Percentiles rank a stretch among this genome's conserved stretches.
Conservation (phyloP, 1,140 invertebrate species). For the Rhyzopertha dominica region DNA sequence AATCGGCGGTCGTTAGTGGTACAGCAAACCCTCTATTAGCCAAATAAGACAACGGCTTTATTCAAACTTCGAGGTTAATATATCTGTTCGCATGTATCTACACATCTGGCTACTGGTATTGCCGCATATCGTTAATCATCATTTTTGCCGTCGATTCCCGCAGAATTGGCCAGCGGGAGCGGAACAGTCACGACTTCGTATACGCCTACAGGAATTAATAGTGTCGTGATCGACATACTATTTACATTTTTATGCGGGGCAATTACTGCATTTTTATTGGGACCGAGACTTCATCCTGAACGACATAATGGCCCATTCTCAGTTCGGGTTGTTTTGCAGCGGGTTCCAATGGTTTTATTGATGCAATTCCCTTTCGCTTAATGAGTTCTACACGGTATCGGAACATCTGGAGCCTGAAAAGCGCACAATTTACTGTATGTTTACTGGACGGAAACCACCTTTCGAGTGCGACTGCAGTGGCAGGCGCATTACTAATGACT, state of each 20-base stretch:
- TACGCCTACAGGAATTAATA: conserved; percentile 1
- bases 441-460: no score
- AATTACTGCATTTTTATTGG: no score
- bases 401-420: no score
- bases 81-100: conserved; percentile 22
- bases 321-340: no score
- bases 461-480: no score
- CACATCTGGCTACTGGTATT: conserved; percentile 25
- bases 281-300: no score
- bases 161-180: conserved; percentile 16
- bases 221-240: conserved; percentile 10
- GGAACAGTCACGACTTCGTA: conserved; percentile 16
- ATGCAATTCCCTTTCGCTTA: no score
- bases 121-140: conserved; percentile 23
- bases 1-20: conserved; percentile 8
- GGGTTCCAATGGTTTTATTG: no score
- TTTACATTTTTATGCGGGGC: conserved; percentile 9
- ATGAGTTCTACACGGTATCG: no score
- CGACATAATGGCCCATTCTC: no score
- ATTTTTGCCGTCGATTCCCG: conserved; percentile 18
- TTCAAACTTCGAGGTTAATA: conserved; percentile 26
- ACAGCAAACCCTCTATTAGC: conserved; percentile 9
- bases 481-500: no score
- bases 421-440: no score
- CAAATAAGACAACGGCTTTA: conserved; percentile 24